These are phyloP conservation scores for Harpagifer antarcticus DNA, from an alignment of 2,797 vertebrate species.

Conservation along the genomic window DNA sequence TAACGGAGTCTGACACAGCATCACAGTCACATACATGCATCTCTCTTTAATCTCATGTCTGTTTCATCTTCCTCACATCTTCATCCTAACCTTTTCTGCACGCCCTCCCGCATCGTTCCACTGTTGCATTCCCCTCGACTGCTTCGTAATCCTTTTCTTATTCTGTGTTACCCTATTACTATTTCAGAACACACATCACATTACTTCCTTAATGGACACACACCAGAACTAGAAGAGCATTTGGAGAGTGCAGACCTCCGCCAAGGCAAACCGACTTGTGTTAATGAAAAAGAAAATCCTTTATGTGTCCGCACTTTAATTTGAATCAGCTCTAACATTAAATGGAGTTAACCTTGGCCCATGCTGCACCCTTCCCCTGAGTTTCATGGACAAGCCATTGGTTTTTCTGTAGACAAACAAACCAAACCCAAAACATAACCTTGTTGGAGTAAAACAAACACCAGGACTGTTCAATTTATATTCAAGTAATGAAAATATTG, in stretches of 20 bases:
- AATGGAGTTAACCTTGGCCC: too few species aligned
- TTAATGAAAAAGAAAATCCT: too few species aligned
- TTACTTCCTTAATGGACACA: constrained; percentile 19
- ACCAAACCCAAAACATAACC: too few species aligned
- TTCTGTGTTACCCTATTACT: constrained; percentile 7
- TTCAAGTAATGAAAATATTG: background rate
- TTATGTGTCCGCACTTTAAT: too few species aligned
- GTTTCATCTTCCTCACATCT: constrained; percentile 34
- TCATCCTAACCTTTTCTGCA: constrained; percentile 6
- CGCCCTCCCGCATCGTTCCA: background rate
- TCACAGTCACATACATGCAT: constrained; percentile 47
- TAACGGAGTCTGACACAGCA: constrained; percentile 56
- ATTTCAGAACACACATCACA: background rate
- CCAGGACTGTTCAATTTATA: constrained; percentile 22
- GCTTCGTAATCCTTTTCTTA: background rate
- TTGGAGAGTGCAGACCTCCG: too few species aligned
- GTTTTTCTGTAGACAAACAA: too few species aligned
- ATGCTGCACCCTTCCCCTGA: too few species aligned
- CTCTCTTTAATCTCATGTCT: constrained; percentile 22
- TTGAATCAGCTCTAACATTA: too few species aligned
- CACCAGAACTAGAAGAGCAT: constrained; percentile 1
- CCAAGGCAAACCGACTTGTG: too few species aligned
- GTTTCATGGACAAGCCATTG: too few species aligned
- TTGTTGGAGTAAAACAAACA: constrained; percentile 17
- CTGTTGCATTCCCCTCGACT: background rate